Evolutionary conservation across 2,113 vertebrate species (phyloP).

Genomic region (Sialia sialis): DNA sequence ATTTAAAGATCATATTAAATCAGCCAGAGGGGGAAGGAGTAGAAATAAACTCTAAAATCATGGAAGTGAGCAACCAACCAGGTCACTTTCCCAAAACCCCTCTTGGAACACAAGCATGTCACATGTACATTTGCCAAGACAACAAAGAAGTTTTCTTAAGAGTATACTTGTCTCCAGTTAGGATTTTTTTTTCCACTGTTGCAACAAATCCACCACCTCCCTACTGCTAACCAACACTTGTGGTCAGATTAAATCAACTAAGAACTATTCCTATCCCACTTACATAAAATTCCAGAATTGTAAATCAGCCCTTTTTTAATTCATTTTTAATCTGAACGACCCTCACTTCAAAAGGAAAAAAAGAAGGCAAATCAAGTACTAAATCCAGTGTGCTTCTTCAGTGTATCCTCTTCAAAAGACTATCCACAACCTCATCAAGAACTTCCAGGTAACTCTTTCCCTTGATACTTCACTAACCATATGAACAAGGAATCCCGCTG

Average conservation of each 20-base stretch:
- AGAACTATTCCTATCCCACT: neutral
- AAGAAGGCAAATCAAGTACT: neutral
- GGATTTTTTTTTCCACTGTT: neutral
- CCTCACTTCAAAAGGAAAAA: neutral
- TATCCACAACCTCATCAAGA: neutral
- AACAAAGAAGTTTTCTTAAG: neutral
- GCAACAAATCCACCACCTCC: neutral
- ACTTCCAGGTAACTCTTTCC: neutral
- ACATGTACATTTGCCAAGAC: neutral
- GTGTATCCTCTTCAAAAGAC: neutral
- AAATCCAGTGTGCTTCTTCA: neutral
- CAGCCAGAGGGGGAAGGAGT: neutral
- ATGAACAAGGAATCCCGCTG: neutral
- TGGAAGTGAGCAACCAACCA: neutral
- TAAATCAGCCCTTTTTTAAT: neutral
- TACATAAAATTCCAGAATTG: slow-evolving; percentile 13
- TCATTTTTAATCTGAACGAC: neutral
- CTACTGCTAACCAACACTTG: neutral
- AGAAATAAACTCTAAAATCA: neutral
- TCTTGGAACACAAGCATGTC: neutral
- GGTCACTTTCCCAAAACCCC: neutral
- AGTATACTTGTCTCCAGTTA: neutral
- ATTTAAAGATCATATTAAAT: neutral
- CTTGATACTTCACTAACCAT: neutral
- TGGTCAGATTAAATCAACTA: slow-evolving; percentile 17